phyloP scores from a whole-genome alignment of 2,797 vertebrate species.

The Myripristis murdjan region DNA sequence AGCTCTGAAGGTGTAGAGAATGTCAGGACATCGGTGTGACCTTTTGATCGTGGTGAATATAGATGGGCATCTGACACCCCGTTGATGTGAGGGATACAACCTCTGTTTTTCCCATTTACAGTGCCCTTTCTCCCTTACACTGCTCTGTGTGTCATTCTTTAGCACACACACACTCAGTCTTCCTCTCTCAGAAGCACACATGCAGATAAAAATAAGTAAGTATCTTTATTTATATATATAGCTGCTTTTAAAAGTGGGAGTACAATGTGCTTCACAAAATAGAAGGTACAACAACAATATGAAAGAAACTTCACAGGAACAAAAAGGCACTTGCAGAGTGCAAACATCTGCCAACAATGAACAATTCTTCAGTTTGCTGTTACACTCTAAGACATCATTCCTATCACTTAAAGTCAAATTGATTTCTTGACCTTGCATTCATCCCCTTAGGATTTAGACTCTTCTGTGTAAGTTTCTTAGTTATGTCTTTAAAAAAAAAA shows the following conservation, averaged over 20 bases:
- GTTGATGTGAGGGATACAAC: constrained; percentile 58
- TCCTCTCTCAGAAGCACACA: not conserved
- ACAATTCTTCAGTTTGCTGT: no score
- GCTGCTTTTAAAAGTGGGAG: constrained; percentile 14
- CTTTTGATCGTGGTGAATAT: constrained; percentile 77
- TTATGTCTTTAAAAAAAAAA: no score
- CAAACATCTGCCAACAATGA: no score
- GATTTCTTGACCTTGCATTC: no score
- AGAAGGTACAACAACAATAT: not conserved
- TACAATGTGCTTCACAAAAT: not conserved
- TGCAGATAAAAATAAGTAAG: not conserved
- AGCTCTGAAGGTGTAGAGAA: constrained; percentile 74
- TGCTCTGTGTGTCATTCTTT: constrained; percentile 21
- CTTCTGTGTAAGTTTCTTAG: no score
- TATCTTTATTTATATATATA: constrained; percentile 17
- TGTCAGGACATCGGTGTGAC: constrained; percentile 78
- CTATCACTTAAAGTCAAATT: no score
- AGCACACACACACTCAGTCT: not conserved
- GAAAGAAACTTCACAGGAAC: no score
- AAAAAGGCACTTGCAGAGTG: no score
- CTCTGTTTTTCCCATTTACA: constrained; percentile 62
- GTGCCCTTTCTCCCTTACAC: constrained; percentile 65
- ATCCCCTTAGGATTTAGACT: no score
- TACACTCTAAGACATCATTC: no score
- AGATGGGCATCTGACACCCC: constrained; percentile 69